phyloP scores from a whole-genome alignment of 2,113 vertebrate species.

The Xiphophorus couchianus region DNA sequence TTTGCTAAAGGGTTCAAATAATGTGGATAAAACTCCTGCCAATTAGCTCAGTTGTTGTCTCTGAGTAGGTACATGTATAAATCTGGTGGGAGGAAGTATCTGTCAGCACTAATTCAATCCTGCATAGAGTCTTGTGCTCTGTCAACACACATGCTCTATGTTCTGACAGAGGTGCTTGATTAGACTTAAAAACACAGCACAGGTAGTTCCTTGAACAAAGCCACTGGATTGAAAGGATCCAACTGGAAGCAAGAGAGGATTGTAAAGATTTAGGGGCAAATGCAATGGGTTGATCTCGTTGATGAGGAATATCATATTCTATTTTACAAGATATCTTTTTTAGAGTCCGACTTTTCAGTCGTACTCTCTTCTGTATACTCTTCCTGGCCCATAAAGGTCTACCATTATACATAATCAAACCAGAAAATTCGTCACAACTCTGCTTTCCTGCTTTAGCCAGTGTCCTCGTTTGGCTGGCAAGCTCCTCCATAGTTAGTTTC shows the following conservation, averaged over 20 bases:
- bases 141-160: slow-evolving; percentile 70
- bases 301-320: slow-evolving; percentile 8
- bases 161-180: slow-evolving; percentile 70
- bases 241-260: slow-evolving; percentile 22
- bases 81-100: slow-evolving; percentile 67
- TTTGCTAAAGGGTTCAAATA: slow-evolving; percentile 19
- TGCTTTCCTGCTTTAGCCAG: slow-evolving; percentile 38
- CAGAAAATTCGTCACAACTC: slow-evolving; percentile 19
- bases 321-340: slow-evolving; percentile 1
- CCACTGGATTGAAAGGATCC: slow-evolving; percentile 33
- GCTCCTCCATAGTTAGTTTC: slow-evolving; percentile 55
- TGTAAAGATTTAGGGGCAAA: slow-evolving; percentile 10
- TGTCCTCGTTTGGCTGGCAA: slow-evolving; percentile 60
- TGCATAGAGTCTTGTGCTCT: slow-evolving; percentile 57
- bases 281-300: slow-evolving; percentile 12
- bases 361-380: neutral
- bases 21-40: slow-evolving; percentile 33
- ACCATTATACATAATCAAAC: slow-evolving; percentile 16
- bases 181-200: slow-evolving; percentile 62
- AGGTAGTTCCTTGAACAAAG: slow-evolving; percentile 45
- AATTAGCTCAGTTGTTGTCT: slow-evolving; percentile 60
- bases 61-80: slow-evolving; percentile 52
- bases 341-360: slow-evolving; percentile 1
- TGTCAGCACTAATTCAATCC: slow-evolving; percentile 69
- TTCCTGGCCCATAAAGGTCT: neutral